Evolutionary conservation across 2,888 invertebrate species (phyloP).

Genomic region (Patella ulyssiponensis): DNA sequence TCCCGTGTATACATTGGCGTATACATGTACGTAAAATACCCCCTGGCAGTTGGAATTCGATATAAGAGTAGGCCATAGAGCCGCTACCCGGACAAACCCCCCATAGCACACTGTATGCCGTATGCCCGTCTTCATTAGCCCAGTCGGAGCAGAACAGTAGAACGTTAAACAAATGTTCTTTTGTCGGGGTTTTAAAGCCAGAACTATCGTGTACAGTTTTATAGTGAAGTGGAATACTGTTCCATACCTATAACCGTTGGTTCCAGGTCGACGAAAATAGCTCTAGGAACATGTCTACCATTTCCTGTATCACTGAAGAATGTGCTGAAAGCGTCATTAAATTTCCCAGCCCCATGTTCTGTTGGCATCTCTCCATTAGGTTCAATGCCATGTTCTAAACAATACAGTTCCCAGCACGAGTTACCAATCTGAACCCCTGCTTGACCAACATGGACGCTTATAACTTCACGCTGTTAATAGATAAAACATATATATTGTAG

Average conservation of each 20-base stretch:
- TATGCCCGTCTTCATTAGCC: too few species aligned
- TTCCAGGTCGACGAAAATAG: slow-evolving; percentile 95
- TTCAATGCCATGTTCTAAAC: slow-evolving; percentile 75
- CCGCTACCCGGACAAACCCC: too few species aligned
- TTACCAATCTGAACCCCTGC: slow-evolving; percentile 75
- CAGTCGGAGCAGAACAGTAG: too few species aligned
- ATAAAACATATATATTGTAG: too few species aligned
- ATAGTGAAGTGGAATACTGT: not conserved
- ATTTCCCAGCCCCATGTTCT: slow-evolving; percentile 81
- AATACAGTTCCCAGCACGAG: slow-evolving; percentile 76
- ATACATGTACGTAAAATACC: too few species aligned
- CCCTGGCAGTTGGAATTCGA: too few species aligned
- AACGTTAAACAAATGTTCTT: too few species aligned
- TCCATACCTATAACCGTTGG: slow-evolving; percentile 90
- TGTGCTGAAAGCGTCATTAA: slow-evolving; percentile 91
- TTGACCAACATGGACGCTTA: slow-evolving; percentile 74
- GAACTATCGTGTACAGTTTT: too few species aligned
- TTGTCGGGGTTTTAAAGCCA: not conserved
- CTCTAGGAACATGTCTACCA: slow-evolving; percentile 93
- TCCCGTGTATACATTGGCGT: too few species aligned
- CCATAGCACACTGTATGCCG: too few species aligned
- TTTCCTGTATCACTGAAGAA: slow-evolving; percentile 87
- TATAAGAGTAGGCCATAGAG: too few species aligned
- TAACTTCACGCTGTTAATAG: slow-evolving; percentile 72
- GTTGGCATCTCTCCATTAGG: slow-evolving; percentile 78